Conservation (phyloP, 2,113 vertebrate genomes). For the Hippoglossus stenolepis region DNA sequence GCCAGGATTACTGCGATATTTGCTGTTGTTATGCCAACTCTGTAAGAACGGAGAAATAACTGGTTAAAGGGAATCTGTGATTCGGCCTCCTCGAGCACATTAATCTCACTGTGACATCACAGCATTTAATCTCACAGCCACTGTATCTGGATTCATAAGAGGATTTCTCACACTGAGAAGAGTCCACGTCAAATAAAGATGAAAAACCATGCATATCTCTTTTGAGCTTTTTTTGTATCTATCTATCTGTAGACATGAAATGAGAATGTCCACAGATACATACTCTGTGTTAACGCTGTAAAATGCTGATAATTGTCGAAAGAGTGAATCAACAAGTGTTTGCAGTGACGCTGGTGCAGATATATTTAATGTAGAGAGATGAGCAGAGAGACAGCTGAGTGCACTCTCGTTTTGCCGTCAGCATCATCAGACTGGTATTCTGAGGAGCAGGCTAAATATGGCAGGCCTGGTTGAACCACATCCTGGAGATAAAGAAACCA, state of each 20-base stretch:
- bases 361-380: constrained; percentile 21
- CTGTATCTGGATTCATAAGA: constrained; percentile 39
- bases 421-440: constrained; percentile 41
- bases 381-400: constrained; percentile 29
- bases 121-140: constrained; percentile 51
- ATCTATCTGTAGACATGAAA: background rate
- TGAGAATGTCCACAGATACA: background rate
- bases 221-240: background rate
- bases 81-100: background rate
- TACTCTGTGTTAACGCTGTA: too few relatives aligned
- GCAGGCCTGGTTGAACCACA: constrained; percentile 75
- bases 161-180: constrained; percentile 36
- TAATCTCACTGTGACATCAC: constrained; percentile 49
- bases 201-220: background rate
- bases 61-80: background rate
- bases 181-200: background rate
- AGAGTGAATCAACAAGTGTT: too few relatives aligned
- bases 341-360: background rate
- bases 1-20: background rate
- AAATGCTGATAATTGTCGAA: too few relatives aligned
- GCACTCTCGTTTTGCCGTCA: constrained; percentile 48
- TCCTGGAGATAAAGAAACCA: constrained; percentile 80
- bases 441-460: constrained; percentile 73
- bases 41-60: background rate
- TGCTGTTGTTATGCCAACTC: constrained; percentile 3